phyloP scores from a whole-genome alignment of 2,888 invertebrate species.

The Chrysomela aeneicollis region DNA sequence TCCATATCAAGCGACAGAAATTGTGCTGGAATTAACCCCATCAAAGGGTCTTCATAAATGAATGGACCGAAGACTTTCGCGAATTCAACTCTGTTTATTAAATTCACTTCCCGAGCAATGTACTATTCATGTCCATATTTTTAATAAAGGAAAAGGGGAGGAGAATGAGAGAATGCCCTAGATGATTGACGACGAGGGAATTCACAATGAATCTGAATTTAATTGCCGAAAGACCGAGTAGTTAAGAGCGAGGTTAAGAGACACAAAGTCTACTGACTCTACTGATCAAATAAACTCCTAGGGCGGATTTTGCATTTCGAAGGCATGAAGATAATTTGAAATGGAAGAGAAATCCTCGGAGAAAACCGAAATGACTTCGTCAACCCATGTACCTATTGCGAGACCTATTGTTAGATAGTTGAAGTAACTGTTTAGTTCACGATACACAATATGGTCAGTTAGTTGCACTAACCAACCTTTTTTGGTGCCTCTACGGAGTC shows the following conservation, averaged over 20 bases:
- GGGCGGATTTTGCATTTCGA: slow-evolving; percentile 36
- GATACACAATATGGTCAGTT: no score
- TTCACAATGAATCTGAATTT: slow-evolving; percentile 54
- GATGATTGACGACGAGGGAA: slow-evolving; percentile 44
- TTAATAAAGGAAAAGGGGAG: slow-evolving; percentile 47
- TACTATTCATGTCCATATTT: slow-evolving; percentile 42
- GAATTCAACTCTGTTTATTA: slow-evolving; percentile 25
- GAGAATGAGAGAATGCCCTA: slow-evolving; percentile 36
- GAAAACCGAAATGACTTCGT: background rate
- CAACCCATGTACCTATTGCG: no score
- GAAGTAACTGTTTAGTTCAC: no score
- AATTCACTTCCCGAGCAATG: slow-evolving; percentile 27
- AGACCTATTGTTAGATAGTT: no score
- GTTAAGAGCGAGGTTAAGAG: slow-evolving; percentile 49
- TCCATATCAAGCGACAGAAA: background rate
- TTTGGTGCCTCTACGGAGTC: no score
- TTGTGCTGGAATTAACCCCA: slow-evolving; percentile 7
- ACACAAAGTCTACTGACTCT: slow-evolving; percentile 39
- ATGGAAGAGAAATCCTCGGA: background rate
- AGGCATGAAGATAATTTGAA: slow-evolving; percentile 13
- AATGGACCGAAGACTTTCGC: slow-evolving; percentile 16
- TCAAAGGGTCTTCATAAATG: background rate
- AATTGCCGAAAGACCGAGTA: slow-evolving; percentile 55
- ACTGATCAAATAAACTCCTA: slow-evolving; percentile 44
- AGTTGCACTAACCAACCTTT: no score